phyloP scores from a whole-genome alignment of 1,140 invertebrate genomes.

The Megalonaias nervosa region DNA sequence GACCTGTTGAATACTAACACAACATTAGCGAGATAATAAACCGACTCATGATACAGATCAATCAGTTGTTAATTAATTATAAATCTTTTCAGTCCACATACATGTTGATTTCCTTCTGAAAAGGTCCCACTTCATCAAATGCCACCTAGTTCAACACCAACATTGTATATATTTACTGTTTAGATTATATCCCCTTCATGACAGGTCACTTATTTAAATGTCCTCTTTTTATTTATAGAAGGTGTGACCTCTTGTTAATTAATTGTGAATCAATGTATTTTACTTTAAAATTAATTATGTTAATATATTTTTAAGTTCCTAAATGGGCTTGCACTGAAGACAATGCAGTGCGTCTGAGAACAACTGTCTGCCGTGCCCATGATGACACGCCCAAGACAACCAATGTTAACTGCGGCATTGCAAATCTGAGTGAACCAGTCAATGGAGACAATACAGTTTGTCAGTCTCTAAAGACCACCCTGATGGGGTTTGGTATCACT shows the following conservation, averaged over 20 bases:
- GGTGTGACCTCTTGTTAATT: too few relatives aligned
- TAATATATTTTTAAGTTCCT: background rate
- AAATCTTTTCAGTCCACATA: background rate
- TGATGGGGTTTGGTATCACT: constrained; percentile 31
- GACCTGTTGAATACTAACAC: background rate
- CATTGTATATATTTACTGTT: too few relatives aligned
- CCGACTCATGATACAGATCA: too few relatives aligned
- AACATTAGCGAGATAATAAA: background rate
- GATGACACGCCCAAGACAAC: constrained; percentile 29
- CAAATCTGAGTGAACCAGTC: constrained; percentile 31
- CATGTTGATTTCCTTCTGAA: background rate
- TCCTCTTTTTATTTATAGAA: too few relatives aligned
- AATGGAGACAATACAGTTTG: constrained; percentile 46
- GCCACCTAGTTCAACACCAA: too few relatives aligned
- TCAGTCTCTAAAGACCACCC: constrained; percentile 38
- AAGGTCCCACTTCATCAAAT: background rate
- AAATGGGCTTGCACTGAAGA: background rate
- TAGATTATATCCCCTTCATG: too few relatives aligned
- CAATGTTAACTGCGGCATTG: constrained; percentile 34
- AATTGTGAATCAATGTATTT: too few relatives aligned
- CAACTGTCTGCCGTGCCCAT: constrained; percentile 37
- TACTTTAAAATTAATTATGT: too few relatives aligned
- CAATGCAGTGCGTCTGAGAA: constrained; percentile 30
- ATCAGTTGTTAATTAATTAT: background rate
- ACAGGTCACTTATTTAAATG: too few relatives aligned